Base-by-base conservation (phyloP, 2,113 vertebrate species). In the Catharus fuscescens region DNA sequence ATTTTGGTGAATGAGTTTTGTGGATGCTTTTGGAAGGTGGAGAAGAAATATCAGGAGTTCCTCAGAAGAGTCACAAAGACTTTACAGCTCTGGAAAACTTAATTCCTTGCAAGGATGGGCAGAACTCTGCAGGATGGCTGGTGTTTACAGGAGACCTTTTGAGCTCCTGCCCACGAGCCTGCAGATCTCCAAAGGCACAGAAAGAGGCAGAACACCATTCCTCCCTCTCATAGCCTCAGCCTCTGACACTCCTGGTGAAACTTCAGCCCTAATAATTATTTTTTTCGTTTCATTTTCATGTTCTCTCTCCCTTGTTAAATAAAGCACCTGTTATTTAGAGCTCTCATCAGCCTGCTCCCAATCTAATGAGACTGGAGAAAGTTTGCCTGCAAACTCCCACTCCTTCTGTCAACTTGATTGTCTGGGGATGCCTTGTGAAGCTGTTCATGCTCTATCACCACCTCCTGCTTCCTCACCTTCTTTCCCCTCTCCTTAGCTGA, bases 401-500 rank as follows among this genome's bases (percentile, higher is more conserved):
- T 97, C 93, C 92, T 96, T 95, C 95, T 96, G 93, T 95, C 96
- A 96, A 10, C 66, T 90, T 76, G 88, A 90, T 86, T 92, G 82
- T 96, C 96, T 96, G 79, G 96, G 92, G 82, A 96, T 94, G 90
- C 88, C 92, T 96, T 82, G 73, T 65, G 70, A 87, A 96, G 85
- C 70, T 92, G 15, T 94, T 95, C 92, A 90, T 86, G 92, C 67
- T 93, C 92, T 70, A 12, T 88, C 93, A 96, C 82, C 90, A 82
- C 93, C 96, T 95, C 88, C 92, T 93, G 87, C 90, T 96, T 96
- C 95, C 64, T 96, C 96, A 96, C 92, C 90, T 94, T 83, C 95
- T 77, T 93, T 96, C 59, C 90, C 57, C 71, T 93, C 79, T 96
- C 85, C 79, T 88, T 82, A 88, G n/a, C 36, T 79, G 66, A 96